Conservation (phyloP, 2,113 vertebrate species). For the Aspiorhynchus laticeps region DNA sequence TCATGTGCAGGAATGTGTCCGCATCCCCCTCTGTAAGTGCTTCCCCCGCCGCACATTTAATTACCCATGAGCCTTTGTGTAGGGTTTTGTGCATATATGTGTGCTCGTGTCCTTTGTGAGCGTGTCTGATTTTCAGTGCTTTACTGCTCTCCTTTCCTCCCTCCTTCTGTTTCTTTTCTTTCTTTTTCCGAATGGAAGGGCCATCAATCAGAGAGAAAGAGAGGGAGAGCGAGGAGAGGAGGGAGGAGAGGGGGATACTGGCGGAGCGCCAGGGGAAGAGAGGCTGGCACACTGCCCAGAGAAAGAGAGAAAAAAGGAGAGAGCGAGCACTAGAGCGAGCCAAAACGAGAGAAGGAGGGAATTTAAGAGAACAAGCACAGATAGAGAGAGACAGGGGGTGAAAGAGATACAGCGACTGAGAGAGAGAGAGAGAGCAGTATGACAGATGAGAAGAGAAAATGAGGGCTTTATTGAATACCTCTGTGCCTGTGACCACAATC, state of each 20-base stretch:
- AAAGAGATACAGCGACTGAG: conserved; percentile 24
- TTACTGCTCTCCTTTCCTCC: conserved; percentile 36
- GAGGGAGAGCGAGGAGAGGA: conserved; percentile 53
- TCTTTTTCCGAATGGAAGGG: conserved; percentile 15
- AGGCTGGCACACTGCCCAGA: conserved; percentile 23
- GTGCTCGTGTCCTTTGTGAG: conserved; percentile 12
- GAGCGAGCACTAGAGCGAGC: conserved; percentile 30
- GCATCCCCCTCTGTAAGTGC: background rate
- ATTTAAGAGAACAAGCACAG: conserved; percentile 30
- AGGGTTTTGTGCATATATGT: background rate
- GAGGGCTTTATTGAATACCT: conserved; percentile 60
- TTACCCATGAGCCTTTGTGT: conserved; percentile 18
- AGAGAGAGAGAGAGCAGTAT: conserved; percentile 36
- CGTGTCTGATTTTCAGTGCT: conserved; percentile 24
- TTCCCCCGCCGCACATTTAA: conserved; percentile 12
- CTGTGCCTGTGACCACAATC: conserved; percentile 56
- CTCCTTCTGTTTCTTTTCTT: conserved; percentile 25
- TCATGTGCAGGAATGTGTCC: conserved; percentile 24
- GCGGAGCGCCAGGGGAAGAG: conserved; percentile 31
- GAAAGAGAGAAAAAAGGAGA: conserved; percentile 39
- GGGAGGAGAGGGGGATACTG: conserved; percentile 37
- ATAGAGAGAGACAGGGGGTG: conserved; percentile 28
- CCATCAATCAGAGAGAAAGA: conserved; percentile 52
- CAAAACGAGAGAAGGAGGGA: conserved; percentile 38
- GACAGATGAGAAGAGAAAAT: conserved; percentile 53